Conservation (phyloP, 1,140 invertebrate species). For the Philaenus spumarius region DNA sequence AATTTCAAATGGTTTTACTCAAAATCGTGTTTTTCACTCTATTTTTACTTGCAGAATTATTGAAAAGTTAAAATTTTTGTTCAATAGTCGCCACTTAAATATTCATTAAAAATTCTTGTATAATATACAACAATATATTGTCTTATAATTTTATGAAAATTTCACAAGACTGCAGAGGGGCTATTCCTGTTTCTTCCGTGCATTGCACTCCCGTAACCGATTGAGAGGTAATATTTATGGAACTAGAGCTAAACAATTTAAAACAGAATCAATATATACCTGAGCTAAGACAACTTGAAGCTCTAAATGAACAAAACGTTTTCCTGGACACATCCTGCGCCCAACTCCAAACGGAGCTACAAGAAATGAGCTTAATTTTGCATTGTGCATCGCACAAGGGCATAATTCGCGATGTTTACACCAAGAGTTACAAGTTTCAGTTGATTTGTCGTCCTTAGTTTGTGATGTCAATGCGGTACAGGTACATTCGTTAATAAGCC, state of each 20-base stretch:
- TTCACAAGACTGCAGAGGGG: too few relatives aligned
- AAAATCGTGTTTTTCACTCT: too few relatives aligned
- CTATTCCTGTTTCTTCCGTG: too few relatives aligned
- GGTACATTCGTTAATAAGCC: slow-evolving; percentile 51
- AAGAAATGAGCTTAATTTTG: slow-evolving; percentile 45
- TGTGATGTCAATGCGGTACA: slow-evolving; percentile 15
- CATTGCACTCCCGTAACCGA: background rate
- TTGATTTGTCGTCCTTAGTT: background rate
- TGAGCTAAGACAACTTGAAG: slow-evolving; percentile 66
- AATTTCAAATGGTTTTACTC: too few relatives aligned
- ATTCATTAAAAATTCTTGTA: too few relatives aligned
- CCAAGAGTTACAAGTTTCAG: too few relatives aligned
- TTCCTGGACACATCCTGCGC: slow-evolving; percentile 70
- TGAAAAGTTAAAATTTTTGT: too few relatives aligned
- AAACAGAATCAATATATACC: slow-evolving; percentile 41
- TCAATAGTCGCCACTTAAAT: too few relatives aligned
- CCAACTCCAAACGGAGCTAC: slow-evolving; percentile 86
- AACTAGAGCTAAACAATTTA: too few relatives aligned
- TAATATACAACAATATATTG: too few relatives aligned
- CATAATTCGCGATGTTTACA: background rate
- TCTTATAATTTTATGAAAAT: too few relatives aligned
- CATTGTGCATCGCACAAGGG: slow-evolving; percentile 24
- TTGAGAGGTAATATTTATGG: background rate
- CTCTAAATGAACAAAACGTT: slow-evolving; percentile 71
- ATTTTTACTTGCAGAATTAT: too few relatives aligned